Percentiles rank a stretch among this genome's conserved stretches.
Conservation (phyloP, 37 sponge, comb jelly and placozoan species). For the Aphrocallistes beatrix region DNA sequence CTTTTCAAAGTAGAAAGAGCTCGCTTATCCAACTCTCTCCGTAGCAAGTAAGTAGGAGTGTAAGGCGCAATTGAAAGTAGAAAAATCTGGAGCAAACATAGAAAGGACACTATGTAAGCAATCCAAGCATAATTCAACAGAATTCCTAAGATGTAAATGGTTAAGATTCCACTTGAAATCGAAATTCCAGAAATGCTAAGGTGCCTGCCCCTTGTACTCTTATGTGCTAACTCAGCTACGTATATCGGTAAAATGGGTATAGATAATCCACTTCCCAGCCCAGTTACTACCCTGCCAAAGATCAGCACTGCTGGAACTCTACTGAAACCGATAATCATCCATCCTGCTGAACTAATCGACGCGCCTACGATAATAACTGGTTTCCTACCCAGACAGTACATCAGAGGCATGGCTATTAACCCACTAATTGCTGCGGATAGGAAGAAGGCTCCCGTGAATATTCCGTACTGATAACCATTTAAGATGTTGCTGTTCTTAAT, state of each 20-base stretch:
- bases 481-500: not conserved
- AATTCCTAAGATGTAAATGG: not conserved
- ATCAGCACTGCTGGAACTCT: not conserved
- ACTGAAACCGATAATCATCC: not conserved
- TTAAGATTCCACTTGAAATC: not conserved
- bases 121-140: not conserved
- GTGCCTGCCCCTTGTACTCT: conserved; percentile 7
- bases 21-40: not conserved
- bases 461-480: not conserved
- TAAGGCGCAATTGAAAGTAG: not conserved
- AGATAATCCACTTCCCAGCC: not conserved
- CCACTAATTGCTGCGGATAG: conserved; percentile 1
- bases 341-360: not conserved
- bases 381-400: not conserved
- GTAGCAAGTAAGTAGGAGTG: not conserved
- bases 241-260: not conserved
- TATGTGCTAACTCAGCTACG: not conserved
- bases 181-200: not conserved
- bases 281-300: not conserved
- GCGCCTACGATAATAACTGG: not conserved
- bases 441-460: not conserved
- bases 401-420: not conserved
- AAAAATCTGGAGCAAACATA: not conserved
- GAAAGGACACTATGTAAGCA: not conserved
- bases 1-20: not conserved